Base-by-base conservation (phyloP, 2,113 vertebrate species). In the Calyptomena viridis region DNA sequence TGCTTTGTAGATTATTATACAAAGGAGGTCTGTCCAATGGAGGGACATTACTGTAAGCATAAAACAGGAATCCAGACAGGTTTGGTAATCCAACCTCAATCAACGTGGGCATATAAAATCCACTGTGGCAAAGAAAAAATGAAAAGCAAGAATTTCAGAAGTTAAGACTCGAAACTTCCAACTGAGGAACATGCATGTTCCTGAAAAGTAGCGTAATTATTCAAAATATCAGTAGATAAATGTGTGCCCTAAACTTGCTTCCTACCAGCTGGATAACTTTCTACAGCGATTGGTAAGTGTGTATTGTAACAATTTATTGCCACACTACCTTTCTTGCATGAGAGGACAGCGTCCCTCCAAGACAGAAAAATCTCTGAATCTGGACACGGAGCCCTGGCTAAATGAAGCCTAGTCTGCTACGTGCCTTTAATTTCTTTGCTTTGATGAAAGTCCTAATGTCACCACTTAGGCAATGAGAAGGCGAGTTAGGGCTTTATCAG, bases 361-460 rank as follows among this genome's bases (percentile, higher is more conserved):
- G 74, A 55, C 39, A 85, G 58, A 67, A 84, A 94, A 80, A 67
- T 19, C 55, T 80, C 82, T 44, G 46, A 59, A 63, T 28, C 59
- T 58, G 75, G 18, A 68, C 64, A 17, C 1, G 10, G 53, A 93
- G 55, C 55, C 77, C 40, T 44, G 27, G 67, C 33, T 93, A 76
- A 96, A 94, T 40, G 84, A 76, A 85, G 50, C 72, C 0, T 6
- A 84, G 77, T 80, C 67, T 86, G 78, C 92, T 93, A 80, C 35
- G 72, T 89, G 87, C 81, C 71, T 91, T 71, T 90, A 83, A 94
- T 94, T 95, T 90, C 93, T 78, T 73, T 71, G 90, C 79, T 79
- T 86, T 86, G 90, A 95, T 94, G 82, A 62, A 95, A 91, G 79
- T 21, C 89, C 53, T 91, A 88, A 94, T 92, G 92, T 95, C 87